phyloP scores from a whole-genome alignment of 2,888 invertebrate genomes.

The Diachrysia chrysitis region DNA sequence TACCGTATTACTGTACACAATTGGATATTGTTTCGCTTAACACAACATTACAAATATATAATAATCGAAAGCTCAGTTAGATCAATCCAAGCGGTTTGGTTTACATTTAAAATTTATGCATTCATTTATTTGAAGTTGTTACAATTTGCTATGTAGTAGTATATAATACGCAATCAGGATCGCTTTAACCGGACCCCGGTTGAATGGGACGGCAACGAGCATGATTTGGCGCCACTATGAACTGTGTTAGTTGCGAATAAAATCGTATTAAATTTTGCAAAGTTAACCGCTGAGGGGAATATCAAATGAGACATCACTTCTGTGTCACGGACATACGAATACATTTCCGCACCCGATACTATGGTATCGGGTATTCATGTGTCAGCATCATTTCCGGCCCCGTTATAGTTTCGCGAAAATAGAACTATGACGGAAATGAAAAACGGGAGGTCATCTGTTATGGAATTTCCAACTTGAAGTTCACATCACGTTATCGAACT shows the following conservation, averaged over 20 bases:
- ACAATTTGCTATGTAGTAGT: slow-evolving; percentile 71
- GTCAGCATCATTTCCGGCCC: not conserved
- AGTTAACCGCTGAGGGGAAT: slow-evolving; percentile 46
- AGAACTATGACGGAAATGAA: slow-evolving; percentile 34
- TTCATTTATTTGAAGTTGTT: slow-evolving; percentile 68
- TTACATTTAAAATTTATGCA: slow-evolving; percentile 60
- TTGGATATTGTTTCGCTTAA: slow-evolving; percentile 27
- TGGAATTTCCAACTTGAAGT: slow-evolving; percentile 37
- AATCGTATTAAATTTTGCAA: slow-evolving; percentile 42
- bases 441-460: slow-evolving; percentile 39
- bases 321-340: slow-evolving; percentile 11
- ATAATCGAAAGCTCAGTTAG: slow-evolving; percentile 30
- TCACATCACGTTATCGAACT: slow-evolving; percentile 51
- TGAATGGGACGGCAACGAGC: slow-evolving; percentile 74
- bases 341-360: slow-evolving; percentile 8
- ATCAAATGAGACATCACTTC: slow-evolving; percentile 42
- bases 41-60: slow-evolving; percentile 29
- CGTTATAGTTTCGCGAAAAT: slow-evolving; percentile 15
- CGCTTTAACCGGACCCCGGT: slow-evolving; percentile 71
- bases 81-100: slow-evolving; percentile 45
- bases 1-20: slow-evolving; percentile 29
- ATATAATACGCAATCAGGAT: slow-evolving; percentile 79
- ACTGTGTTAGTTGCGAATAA: slow-evolving; percentile 45
- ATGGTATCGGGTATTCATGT: not conserved
- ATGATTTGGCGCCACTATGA: slow-evolving; percentile 64